Evolutionary conservation across 2,888 invertebrate genomes (phyloP).

Genomic region (Drosophila birchii): DNA sequence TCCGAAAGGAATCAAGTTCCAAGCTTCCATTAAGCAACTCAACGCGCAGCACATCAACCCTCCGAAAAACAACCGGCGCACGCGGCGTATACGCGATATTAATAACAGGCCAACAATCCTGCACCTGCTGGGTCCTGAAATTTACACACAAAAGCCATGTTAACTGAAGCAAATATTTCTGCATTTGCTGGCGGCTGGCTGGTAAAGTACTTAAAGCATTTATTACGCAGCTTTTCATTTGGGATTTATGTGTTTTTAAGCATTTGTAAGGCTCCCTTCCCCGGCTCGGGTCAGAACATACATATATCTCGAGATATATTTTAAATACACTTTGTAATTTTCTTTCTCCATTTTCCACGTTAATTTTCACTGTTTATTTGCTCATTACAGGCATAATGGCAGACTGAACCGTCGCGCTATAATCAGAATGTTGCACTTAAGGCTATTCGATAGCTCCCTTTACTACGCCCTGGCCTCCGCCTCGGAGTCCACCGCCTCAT

Average conservation of each 20-base stretch:
- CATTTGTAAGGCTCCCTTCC: constrained; percentile 14
- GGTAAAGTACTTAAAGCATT: constrained; percentile 60
- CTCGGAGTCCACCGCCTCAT: constrained; percentile 30
- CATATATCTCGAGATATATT: constrained; percentile 27
- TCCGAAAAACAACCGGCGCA: constrained; percentile 6
- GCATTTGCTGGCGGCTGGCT: constrained; percentile 43
- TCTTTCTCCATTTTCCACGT: neutral
- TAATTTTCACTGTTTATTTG: constrained; percentile 7
- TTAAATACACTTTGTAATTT: constrained; percentile 47
- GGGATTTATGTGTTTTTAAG: constrained; percentile 58
- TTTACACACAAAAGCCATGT: constrained; percentile 46
- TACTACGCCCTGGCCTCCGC: constrained; percentile 66
- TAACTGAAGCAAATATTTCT: constrained; percentile 55
- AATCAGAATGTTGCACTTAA: constrained; percentile 64
- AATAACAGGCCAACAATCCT: constrained; percentile 38
- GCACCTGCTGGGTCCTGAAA: constrained; percentile 34
- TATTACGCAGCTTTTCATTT: constrained; percentile 58
- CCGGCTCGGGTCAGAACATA: neutral
- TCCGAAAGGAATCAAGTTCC: constrained; percentile 11
- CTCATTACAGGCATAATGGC: constrained; percentile 26
- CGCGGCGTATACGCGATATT: constrained; percentile 60
- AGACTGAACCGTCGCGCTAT: neutral
- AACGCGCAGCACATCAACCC: constrained; percentile 5
- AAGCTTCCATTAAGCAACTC: neutral
- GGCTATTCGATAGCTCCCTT: constrained; percentile 70